Evolutionary conservation across 2,113 vertebrate genomes (phyloP).

Genomic region (Sinocyclocheilus anophthalmus): DNA sequence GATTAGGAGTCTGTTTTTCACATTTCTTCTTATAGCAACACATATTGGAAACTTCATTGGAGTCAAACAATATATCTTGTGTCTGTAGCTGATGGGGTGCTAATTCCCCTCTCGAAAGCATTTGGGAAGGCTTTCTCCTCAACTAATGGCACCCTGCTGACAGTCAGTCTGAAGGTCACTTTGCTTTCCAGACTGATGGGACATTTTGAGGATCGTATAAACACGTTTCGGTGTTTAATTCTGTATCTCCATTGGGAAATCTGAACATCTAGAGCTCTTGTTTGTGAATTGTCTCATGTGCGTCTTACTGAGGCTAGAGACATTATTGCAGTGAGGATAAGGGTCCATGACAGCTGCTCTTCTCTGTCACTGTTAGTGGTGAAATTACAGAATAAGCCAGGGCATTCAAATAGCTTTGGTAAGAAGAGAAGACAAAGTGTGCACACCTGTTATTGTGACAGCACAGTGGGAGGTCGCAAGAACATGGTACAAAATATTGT

Average conservation of each 20-base stretch:
- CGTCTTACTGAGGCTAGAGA: neutral
- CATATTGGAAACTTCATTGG: neutral
- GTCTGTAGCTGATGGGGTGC: constrained; percentile 38
- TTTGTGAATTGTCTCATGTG: constrained; percentile 1
- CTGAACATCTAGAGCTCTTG: neutral
- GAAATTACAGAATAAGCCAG: constrained; percentile 38
- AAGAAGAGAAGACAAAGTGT: neutral
- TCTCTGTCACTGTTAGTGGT: constrained; percentile 40
- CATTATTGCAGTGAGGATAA: neutral
- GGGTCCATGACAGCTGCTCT: constrained; percentile 41
- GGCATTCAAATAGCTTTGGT: constrained; percentile 15
- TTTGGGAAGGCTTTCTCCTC: constrained; percentile 10
- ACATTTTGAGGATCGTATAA: neutral
- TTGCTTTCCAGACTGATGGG: neutral
- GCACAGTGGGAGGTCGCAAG: constrained; percentile 3
- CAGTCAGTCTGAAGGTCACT: constrained; percentile 38
- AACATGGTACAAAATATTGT: neutral
- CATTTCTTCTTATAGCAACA: constrained; percentile 12
- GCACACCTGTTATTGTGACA: constrained; percentile 44
- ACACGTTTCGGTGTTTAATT: neutral
- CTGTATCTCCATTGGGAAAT: neutral
- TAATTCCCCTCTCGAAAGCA: constrained; percentile 23
- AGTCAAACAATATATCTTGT: constrained; percentile 25
- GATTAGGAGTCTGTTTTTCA: constrained; percentile 11
- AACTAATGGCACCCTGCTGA: neutral